Evolutionary conservation across 2,797 vertebrate genomes (phyloP).

Genomic region (Bovichtus variegatus): DNA sequence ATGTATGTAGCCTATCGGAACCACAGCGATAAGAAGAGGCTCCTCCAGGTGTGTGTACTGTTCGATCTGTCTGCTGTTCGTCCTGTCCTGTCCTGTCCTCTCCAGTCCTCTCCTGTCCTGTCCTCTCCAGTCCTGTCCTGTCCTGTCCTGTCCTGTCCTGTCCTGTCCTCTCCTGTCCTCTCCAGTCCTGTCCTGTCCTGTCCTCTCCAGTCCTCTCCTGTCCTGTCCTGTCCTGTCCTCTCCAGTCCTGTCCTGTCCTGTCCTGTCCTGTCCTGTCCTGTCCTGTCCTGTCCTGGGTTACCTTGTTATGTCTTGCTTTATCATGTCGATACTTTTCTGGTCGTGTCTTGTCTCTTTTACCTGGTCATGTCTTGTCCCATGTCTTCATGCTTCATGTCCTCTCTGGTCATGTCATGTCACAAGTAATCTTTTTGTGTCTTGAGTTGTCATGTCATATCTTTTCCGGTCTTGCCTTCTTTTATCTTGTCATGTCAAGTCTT

Average conservation of each 20-base stretch:
- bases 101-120: too few relatives aligned
- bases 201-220: not conserved
- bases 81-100: not conserved
- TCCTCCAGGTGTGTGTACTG: constrained; percentile 64
- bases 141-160: not conserved
- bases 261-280: not conserved
- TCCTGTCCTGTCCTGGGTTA: too few relatives aligned
- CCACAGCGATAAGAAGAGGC: constrained; percentile 68
- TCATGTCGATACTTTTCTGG: not conserved
- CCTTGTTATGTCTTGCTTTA: not conserved
- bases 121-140: not conserved
- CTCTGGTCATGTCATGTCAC: not conserved
- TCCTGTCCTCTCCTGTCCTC: too few relatives aligned
- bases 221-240: not conserved
- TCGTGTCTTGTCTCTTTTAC: not conserved
- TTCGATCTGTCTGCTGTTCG: not conserved
- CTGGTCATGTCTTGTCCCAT: not conserved
- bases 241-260: not conserved
- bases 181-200: not conserved
- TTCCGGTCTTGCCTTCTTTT: not conserved
- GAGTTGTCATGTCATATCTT: too few relatives aligned
- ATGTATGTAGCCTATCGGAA: constrained; percentile 81
- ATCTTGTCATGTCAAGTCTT: not conserved
- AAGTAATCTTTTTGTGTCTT: too few relatives aligned
- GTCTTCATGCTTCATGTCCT: not conserved